Conservation (phyloP, 2,113 vertebrate species). For the Sturnus vulgaris region DNA sequence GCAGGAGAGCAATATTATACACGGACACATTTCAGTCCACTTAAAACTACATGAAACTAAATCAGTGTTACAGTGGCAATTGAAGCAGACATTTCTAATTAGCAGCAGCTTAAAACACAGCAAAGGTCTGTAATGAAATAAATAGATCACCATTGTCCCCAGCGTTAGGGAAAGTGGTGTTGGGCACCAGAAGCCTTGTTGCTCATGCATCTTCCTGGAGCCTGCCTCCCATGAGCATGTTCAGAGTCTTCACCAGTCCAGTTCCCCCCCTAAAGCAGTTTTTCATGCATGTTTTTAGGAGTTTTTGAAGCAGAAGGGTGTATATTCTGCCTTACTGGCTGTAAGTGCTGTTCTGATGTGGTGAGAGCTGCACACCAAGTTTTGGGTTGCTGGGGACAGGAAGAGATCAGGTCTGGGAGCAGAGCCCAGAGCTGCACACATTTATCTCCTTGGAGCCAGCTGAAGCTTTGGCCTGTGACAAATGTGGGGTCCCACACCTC, state of each 20-base stretch:
- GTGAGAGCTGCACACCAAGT: background rate
- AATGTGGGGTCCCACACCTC: background rate
- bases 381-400: background rate
- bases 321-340: background rate
- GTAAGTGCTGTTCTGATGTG: background rate
- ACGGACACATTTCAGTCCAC: background rate
- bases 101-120: slow-evolving; percentile 8
- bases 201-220: background rate
- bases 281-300: background rate
- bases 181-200: background rate
- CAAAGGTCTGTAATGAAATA: slow-evolving; percentile 2
- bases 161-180: background rate
- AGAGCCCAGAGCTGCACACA: background rate
- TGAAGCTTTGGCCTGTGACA: background rate
- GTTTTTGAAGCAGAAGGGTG: background rate
- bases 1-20: background rate
- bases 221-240: background rate
- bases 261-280: background rate
- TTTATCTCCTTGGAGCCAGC: background rate
- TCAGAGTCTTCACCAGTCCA: background rate
- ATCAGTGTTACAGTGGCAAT: background rate
- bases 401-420: background rate
- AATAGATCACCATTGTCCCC: background rate
- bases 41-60: background rate
- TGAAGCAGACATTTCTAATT: background rate